Conservation (phyloP, 2,888 invertebrate genomes). For the Oegoconia quadripuncta region DNA sequence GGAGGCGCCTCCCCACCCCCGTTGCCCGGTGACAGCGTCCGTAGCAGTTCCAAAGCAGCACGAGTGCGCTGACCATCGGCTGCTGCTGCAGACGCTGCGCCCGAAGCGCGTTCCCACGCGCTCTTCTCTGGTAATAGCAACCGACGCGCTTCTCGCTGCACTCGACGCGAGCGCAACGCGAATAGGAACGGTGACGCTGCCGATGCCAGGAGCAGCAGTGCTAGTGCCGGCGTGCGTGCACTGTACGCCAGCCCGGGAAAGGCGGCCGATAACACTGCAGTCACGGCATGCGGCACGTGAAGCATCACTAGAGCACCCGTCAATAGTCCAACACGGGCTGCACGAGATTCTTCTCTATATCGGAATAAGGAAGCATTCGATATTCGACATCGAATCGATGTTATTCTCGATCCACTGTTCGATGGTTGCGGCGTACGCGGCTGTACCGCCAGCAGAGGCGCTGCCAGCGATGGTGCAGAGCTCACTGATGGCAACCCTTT, state of each 20-base stretch:
- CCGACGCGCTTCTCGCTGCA: conserved; percentile 70
- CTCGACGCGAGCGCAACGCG: conserved; percentile 85
- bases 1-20: conserved; percentile 52
- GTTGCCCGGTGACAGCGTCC: conserved; percentile 65
- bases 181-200: conserved; percentile 87
- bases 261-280: conserved; percentile 54
- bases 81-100: conserved; percentile 75
- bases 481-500: conserved; percentile 68
- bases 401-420: conserved; percentile 81
- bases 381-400: conserved; percentile 87
- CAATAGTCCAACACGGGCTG: conserved; percentile 85
- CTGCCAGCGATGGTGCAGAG: conserved; percentile 74
- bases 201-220: conserved; percentile 79
- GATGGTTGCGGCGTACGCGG: conserved; percentile 68
- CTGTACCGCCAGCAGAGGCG: conserved; percentile 50
- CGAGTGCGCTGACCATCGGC: conserved; percentile 75
- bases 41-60: conserved; percentile 61
- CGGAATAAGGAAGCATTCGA: conserved; percentile 91
- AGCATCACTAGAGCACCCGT: conserved; percentile 87
- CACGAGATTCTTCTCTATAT: conserved; percentile 92
- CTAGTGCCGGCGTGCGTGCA: conserved; percentile 69
- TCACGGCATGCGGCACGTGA: conserved; percentile 82
- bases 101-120: conserved; percentile 74
- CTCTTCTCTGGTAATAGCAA: conserved; percentile 62
- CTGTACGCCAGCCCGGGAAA: conserved; percentile 72